Percentiles rank a stretch among this genome's conserved stretches.
These are phyloP conservation scores for Poliocrania exsul DNA, from an alignment of 2,797 vertebrate genomes.

Conservation along the genomic window DNA sequence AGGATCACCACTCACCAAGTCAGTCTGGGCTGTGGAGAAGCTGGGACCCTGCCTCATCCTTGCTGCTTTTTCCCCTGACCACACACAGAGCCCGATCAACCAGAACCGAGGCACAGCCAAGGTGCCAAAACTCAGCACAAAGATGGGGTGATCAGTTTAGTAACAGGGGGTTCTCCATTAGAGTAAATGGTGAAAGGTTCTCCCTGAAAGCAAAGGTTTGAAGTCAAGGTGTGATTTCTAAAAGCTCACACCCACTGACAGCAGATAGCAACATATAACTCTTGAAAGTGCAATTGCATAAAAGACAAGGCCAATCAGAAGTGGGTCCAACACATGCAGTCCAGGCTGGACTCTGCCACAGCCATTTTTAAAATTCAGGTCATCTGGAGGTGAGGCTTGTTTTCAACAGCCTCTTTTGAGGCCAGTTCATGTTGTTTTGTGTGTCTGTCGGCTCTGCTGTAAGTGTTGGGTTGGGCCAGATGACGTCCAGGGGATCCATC, in stretches of 20 bases:
- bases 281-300: background rate
- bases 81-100: rapidly evolving
- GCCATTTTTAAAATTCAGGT: background rate
- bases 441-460: background rate
- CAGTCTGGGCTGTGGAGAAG: background rate
- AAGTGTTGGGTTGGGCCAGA: background rate
- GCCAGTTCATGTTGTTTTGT: background rate
- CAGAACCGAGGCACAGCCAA: rapidly evolving
- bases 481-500: background rate
- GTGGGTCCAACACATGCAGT: background rate
- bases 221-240: background rate
- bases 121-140: background rate
- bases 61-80: rapidly evolving
- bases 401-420: background rate
- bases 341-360: background rate
- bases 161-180: background rate
- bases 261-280: background rate
- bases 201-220: background rate
- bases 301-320: background rate
- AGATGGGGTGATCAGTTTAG: background rate
- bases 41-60: background rate
- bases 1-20: background rate
- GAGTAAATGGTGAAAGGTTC: background rate
- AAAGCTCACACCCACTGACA: background rate
- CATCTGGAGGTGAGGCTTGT: slow-evolving; percentile 3